Percentiles rank a stretch among this genome's conserved stretches.
Evolutionary conservation across 2,888 invertebrate genomes (phyloP).

Genomic region (Mayetiola destructor): DNA sequence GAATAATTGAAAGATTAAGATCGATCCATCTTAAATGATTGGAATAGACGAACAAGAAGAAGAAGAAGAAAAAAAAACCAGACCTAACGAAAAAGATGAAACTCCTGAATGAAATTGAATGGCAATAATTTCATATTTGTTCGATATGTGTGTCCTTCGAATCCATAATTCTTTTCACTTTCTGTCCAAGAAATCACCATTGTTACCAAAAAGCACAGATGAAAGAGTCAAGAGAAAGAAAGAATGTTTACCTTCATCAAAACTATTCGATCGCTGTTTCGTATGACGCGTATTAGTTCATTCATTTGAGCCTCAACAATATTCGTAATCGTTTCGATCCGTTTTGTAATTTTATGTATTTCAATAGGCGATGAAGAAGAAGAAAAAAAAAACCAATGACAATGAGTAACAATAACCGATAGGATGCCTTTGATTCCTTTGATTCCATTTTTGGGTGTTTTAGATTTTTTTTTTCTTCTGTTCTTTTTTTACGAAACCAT

Average conservation of each 20-base stretch:
- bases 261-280: not conserved
- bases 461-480: too few relatives aligned
- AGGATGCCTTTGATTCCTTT: too few relatives aligned
- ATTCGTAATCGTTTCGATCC: not conserved
- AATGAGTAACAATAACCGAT: too few relatives aligned
- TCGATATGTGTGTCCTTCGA: not conserved
- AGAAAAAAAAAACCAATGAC: not conserved
- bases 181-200: not conserved
- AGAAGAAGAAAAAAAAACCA: not conserved
- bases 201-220: not conserved
- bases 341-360: not conserved
- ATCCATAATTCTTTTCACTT: not conserved
- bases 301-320: not conserved
- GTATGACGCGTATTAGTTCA: conserved; percentile 2
- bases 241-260: conserved; percentile 9
- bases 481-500: too few relatives aligned
- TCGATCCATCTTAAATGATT: too few relatives aligned
- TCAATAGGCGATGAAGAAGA: not conserved
- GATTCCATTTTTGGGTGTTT: too few relatives aligned
- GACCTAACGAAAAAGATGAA: not conserved
- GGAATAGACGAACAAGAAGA: too few relatives aligned
- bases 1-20: not conserved
- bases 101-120: not conserved
- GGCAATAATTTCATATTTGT: not conserved
- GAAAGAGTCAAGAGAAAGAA: not conserved